Evolutionary conservation across 2,113 vertebrate species (phyloP).

Genomic region (Eidolon helvum): DNA sequence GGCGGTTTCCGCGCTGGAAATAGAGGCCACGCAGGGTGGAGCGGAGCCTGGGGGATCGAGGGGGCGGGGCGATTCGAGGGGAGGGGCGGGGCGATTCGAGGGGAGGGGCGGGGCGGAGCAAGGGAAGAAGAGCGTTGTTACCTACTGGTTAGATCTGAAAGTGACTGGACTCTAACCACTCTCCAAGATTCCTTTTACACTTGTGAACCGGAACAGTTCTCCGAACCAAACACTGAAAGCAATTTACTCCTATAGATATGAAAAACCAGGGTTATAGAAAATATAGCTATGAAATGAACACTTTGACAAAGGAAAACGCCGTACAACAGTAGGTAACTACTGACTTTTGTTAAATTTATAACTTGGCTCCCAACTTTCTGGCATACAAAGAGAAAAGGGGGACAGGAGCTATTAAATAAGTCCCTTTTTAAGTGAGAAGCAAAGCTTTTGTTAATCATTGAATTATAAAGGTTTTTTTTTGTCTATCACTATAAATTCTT

Average conservation of each 20-base stretch:
- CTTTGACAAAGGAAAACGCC: neutral
- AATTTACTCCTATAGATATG: neutral
- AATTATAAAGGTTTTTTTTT: neutral
- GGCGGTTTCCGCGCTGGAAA: too few species aligned
- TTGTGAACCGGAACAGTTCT: neutral
- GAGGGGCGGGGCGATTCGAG: neutral
- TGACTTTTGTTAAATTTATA: neutral
- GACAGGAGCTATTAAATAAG: neutral
- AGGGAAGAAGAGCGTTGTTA: rapidly evolving
- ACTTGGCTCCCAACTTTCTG: neutral
- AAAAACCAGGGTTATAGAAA: neutral
- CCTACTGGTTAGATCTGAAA: rapidly evolving
- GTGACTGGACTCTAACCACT: neutral
- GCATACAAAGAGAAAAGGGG: neutral
- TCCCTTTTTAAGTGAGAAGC: neutral
- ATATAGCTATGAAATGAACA: neutral
- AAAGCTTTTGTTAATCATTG: neutral
- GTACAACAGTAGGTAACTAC: neutral
- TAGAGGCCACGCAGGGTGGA: rapidly evolving
- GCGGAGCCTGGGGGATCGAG: too few species aligned
- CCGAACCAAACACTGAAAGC: neutral
- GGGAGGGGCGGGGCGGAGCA: neutral
- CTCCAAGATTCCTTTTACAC: too few species aligned
- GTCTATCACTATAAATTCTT: neutral
- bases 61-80: neutral